Evolutionary conservation across 2,113 vertebrate genomes (phyloP), one percentile per base, ranked within the genome.

Genomic region (Numida meleagris): DNA sequence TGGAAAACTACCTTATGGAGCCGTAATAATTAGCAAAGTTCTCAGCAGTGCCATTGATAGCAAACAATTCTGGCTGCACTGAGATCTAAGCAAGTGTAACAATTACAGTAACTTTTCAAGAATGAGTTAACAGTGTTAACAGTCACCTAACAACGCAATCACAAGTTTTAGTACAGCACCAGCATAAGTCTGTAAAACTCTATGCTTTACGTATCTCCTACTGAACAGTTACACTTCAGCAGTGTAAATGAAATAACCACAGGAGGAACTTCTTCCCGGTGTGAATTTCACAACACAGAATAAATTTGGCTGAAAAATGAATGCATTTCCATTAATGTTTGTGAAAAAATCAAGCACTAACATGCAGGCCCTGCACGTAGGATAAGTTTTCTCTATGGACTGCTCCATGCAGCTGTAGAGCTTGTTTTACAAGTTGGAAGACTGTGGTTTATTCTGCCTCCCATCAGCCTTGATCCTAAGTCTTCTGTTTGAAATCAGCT

Each of bases 21-120:
- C 33, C 82, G 43, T 76, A 94, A 73, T 61, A 91, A 73, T 68
- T 87, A 72, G 34, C 59, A 70, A 91, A 86, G 45, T 58, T 36
- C 75, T 50, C 70, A 70, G 50, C 38, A 79, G 63, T 82, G 36
- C 23, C 40, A 48, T 23, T 40, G 62, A 6, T 3, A 72, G 75
- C 78, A 92, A 84, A 79, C 23, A 33, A 7, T 16, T 79, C 40
- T 77, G 53, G 13, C 57, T 85, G 31, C 50, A n/a, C 34, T 9
- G 58, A 87, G 36, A 23, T 43, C 40, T 82, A 76, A 85, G 23
- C 43, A 72, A n/a, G 31, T 13, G 48, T 57, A 72, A 51, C 51
- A 31, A 23, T 61, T 25, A 21, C 1, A 1, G 5, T 29, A 86
- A 61, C 1, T 2, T 75, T 57, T 58, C 40, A 67, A 88, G 42